phyloP scores from a whole-genome alignment of 2,888 invertebrate genomes.

The Tortrix viridana region DNA sequence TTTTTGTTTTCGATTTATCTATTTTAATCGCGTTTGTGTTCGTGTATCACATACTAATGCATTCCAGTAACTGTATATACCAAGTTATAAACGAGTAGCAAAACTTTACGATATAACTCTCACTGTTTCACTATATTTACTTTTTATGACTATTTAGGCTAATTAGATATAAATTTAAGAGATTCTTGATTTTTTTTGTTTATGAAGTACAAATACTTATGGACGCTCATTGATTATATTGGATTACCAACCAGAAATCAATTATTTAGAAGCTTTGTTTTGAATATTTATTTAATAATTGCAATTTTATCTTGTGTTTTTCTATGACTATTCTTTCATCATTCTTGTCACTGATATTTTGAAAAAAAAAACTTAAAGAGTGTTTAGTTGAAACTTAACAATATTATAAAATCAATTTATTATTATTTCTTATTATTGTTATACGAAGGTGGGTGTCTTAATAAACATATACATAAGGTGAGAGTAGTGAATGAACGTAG shows the following conservation, averaged over 20 bases:
- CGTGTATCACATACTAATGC: constrained; percentile 54
- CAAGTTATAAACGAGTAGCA: constrained; percentile 60
- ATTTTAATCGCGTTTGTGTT: neutral
- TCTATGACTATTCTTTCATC: no score
- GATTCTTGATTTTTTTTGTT: neutral
- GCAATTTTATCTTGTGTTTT: no score
- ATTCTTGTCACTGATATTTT: no score
- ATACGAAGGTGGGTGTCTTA: constrained; percentile 16
- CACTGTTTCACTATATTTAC: constrained; percentile 73
- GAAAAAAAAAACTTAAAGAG: no score
- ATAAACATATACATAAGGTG: constrained; percentile 27
- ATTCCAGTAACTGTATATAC: constrained; percentile 71
- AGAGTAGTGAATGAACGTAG: constrained; percentile 39
- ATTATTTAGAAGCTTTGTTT: no score
- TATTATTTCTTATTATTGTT: constrained; percentile 16
- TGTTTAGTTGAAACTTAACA: no score
- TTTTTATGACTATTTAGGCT: constrained; percentile 57
- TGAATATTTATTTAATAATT: no score
- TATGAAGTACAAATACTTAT: constrained; percentile 28
- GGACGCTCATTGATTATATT: constrained; percentile 23
- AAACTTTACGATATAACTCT: constrained; percentile 70
- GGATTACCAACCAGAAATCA: no score
- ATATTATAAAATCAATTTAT: neutral
- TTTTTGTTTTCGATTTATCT: neutral
- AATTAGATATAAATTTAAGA: constrained; percentile 49